Conservation (phyloP, 2,888 invertebrate species). For the Corythucha ciliata region DNA sequence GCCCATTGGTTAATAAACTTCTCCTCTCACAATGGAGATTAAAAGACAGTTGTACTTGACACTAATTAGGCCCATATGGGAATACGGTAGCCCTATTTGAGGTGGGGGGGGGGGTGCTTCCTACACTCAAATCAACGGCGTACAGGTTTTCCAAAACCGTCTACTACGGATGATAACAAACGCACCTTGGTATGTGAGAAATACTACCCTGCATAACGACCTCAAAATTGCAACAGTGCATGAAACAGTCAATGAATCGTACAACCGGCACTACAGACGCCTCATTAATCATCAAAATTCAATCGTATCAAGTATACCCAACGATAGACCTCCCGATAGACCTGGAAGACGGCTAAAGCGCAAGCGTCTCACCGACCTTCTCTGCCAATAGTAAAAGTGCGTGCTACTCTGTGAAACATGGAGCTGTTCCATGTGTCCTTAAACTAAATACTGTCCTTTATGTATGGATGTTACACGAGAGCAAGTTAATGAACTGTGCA, state of each 20-base stretch:
- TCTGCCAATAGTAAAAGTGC: too few species aligned
- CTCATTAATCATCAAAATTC: constrained; percentile 7
- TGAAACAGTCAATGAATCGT: neutral
- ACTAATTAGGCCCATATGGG: constrained; percentile 11
- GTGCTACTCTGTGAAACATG: too few species aligned
- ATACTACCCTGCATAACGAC: constrained; percentile 1
- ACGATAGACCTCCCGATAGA: neutral
- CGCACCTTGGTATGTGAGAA: constrained; percentile 5
- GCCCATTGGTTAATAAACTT: too few species aligned
- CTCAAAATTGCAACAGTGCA: constrained; percentile 6
- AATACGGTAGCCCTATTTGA: constrained; percentile 7
- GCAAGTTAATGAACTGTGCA: too few species aligned
- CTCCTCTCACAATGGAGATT: too few species aligned
- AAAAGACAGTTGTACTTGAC: neutral
- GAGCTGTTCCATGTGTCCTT: too few species aligned
- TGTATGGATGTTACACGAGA: too few species aligned
- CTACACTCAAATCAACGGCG: too few species aligned
- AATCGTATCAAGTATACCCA: neutral
- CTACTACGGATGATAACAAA: too few species aligned
- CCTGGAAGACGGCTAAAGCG: neutral
- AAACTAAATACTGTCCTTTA: too few species aligned
- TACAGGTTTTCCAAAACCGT: too few species aligned
- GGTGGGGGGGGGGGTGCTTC: too few species aligned
- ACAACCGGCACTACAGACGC: neutral
- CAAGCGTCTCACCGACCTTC: neutral